A percentile compares a stretch with the other conserved stretches of the same genome.
Evolutionary conservation across 2,113 vertebrate genomes (phyloP).

Genomic region (Castor canadensis): DNA sequence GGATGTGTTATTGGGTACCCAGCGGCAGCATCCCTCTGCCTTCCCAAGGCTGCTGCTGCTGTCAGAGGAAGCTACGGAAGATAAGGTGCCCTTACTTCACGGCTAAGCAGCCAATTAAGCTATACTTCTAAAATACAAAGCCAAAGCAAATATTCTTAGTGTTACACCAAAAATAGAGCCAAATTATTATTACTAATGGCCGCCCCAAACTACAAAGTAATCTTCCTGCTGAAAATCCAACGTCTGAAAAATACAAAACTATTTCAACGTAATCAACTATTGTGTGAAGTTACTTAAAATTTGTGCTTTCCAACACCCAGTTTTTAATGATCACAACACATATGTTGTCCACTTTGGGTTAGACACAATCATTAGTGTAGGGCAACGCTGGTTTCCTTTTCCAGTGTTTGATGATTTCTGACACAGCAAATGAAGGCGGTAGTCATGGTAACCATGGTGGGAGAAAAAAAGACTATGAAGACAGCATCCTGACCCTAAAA

Average conservation of each 20-base stretch:
- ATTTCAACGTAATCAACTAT: not conserved
- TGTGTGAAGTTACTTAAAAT: not conserved
- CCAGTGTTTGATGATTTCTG: not conserved
- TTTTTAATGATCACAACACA: not conserved
- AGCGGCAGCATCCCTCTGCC: not conserved
- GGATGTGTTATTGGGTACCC: not conserved
- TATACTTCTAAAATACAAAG: not conserved
- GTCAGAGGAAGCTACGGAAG: not conserved
- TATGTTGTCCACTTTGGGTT: not conserved
- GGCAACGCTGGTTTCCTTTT: not conserved
- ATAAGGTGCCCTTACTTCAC: no score
- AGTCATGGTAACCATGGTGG: conserved; percentile 38
- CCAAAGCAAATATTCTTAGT: not conserved
- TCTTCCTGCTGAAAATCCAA: conserved; percentile 5
- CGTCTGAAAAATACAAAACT: not conserved
- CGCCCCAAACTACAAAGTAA: not conserved
- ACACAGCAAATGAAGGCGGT: not conserved
- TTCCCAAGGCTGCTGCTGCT: not conserved
- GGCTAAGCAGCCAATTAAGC: not conserved
- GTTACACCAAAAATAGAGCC: not conserved
- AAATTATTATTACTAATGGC: not conserved
- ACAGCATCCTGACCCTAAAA: not conserved
- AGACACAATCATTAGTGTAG: not conserved
- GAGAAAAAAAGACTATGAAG: not conserved
- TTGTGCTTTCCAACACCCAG: not conserved